phyloP scores from a whole-genome alignment of 2,888 invertebrate species.

The Eucera pruinosa region DNA sequence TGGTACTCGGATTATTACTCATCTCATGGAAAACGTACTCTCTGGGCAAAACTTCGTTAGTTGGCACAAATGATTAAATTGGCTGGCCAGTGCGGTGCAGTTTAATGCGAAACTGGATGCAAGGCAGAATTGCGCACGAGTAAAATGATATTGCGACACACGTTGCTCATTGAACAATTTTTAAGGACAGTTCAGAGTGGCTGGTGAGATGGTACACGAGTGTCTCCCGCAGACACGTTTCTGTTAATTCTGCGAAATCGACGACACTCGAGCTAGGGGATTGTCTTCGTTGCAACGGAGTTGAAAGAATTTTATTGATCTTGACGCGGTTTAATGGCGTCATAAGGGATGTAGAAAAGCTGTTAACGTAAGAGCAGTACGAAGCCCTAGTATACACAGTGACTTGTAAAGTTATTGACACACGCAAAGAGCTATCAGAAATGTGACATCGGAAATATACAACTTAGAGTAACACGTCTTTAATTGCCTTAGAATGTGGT shows the following conservation, averaged over 20 bases:
- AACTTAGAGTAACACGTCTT: slow-evolving; percentile 2
- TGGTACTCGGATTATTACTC: too few species aligned
- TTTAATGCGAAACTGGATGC: background rate
- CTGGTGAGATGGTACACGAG: background rate
- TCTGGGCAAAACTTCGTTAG: background rate
- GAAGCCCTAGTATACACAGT: background rate
- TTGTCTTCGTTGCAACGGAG: slow-evolving; percentile 20
- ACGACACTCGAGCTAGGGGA: slow-evolving; percentile 13
- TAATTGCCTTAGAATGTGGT: slow-evolving; percentile 12
- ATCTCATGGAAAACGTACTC: background rate
- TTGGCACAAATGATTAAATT: slow-evolving; percentile 16
- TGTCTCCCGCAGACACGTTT: too few species aligned
- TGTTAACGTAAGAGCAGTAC: background rate
- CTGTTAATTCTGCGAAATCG: slow-evolving; percentile 49
- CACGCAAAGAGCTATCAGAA: too few species aligned
- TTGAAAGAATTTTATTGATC: slow-evolving; percentile 28
- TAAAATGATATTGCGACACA: slow-evolving; percentile 4
- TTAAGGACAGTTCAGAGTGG: slow-evolving; percentile 10
- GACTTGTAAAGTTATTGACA: too few species aligned
- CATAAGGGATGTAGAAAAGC: too few species aligned
- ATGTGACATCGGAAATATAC: too few species aligned
- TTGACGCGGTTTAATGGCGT: background rate
- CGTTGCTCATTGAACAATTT: slow-evolving; percentile 30
- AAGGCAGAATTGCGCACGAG: background rate
- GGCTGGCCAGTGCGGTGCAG: background rate